Evolutionary conservation across 2,888 invertebrate species (phyloP), one percentile per base, ranked within the genome.

Genomic region (Apantesis nais): DNA sequence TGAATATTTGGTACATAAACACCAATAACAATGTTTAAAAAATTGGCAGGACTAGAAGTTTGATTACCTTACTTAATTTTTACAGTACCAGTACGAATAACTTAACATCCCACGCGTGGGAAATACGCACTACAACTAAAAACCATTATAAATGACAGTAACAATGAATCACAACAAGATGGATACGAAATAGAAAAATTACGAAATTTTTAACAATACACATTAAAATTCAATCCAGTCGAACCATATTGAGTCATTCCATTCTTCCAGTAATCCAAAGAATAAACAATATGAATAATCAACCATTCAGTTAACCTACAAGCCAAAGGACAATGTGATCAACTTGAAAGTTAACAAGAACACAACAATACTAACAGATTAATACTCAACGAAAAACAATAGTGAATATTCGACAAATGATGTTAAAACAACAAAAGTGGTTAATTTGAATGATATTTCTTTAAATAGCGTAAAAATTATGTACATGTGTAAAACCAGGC

Each of bases 381-480:
- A 90, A 91, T 91, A 82, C 85, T 80, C 60, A 82, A 79, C 73
- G 62, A 60, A 41, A 75, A 70, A 86, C 83, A 85, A 83, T 78
- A 72, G 63, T n/a, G 52, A 63, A 78, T 74, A 62, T 68, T 67
- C 67, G 71, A 83, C 74, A 72, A 74, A 81, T 71, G 74, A 72
- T 78, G 74, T 71, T 77, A 81, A 83, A 80, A 74, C 74, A 72
- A 80, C 78, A 77, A 78, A 76, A 82, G 78, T 81, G 66, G 77
- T 80, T 70, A 75, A 84, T 83, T 78, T 85, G 78, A 87, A 76
- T 77, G 82, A 88, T 87, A 83, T 71, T 68, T 74, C 68, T 72
- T 80, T 83, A 88, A 88, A 74, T 84, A 71, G 82, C 91, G 88
- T 90, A 85, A 88, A 92, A 92, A 83, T 83, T 90, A 92, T 92